Conservation (phyloP, 1,140 invertebrate species). For the Ruditapes philippinarum region DNA sequence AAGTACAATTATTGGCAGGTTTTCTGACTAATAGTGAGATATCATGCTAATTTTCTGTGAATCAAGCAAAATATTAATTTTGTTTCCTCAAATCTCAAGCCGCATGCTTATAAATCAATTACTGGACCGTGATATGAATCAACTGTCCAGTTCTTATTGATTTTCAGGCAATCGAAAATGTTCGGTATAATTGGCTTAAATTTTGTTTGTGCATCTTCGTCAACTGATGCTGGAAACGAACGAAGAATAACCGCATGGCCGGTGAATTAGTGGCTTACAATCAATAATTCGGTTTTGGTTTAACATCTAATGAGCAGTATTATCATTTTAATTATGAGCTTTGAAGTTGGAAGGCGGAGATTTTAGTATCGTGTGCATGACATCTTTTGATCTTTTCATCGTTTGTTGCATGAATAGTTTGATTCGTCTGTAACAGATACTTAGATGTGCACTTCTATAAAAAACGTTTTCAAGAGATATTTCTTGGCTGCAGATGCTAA, state of each 20-base stretch:
- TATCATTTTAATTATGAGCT: not conserved
- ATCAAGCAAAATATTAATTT: slow-evolving; percentile 44
- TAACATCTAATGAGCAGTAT: not conserved
- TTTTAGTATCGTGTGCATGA: not conserved
- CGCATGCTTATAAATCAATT: slow-evolving; percentile 11
- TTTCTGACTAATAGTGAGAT: slow-evolving; percentile 8
- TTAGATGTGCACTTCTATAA: not conserved
- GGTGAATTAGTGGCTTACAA: not conserved
- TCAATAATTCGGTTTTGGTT: slow-evolving; percentile 16
- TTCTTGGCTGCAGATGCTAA: slow-evolving; percentile 28
- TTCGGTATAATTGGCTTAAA: not conserved
- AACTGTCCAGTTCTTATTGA: slow-evolving; percentile 36
- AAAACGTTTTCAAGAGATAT: not conserved
- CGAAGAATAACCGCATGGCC: not conserved
- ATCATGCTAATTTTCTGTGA: slow-evolving; percentile 37
- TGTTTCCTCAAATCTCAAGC: not conserved
- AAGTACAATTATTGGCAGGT: not conserved
- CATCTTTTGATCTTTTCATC: not conserved
- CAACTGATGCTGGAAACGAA: not conserved
- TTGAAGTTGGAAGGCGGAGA: not conserved
- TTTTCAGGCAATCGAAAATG: slow-evolving; percentile 20
- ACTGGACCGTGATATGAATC: not conserved
- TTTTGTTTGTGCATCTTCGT: not conserved
- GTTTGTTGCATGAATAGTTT: not conserved
- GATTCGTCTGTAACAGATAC: not conserved